Conservation (phyloP, 1,140 invertebrate species). For the Orussus abietinus region DNA sequence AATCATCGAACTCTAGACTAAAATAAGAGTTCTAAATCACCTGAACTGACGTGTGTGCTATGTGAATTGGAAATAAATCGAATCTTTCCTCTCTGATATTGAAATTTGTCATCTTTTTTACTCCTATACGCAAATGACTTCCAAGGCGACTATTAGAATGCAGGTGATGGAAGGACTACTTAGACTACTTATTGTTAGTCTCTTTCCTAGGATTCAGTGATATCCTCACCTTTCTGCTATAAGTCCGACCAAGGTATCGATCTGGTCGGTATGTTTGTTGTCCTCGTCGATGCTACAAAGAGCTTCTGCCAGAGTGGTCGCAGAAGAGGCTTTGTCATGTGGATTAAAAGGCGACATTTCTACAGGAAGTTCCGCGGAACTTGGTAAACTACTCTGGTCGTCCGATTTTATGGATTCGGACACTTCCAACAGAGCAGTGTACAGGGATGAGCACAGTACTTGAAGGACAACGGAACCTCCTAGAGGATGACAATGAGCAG, state of each 20-base stretch:
- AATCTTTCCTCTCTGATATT: no score
- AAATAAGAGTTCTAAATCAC: slow-evolving; percentile 12
- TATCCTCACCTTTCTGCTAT: slow-evolving; percentile 48
- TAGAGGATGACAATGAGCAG: slow-evolving; percentile 60
- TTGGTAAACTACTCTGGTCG: not conserved
- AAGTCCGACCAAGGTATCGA: slow-evolving; percentile 58
- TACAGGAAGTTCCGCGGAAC: slow-evolving; percentile 6
- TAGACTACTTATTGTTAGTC: no score
- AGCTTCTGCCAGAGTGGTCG: slow-evolving; percentile 65
- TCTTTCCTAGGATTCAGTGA: not conserved
- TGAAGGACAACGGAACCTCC: slow-evolving; percentile 68
- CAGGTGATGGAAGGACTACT: no score
- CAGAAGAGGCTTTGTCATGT: slow-evolving; percentile 23
- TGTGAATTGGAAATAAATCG: no score
- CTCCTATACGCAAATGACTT: no score
- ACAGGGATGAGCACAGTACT: slow-evolving; percentile 47
- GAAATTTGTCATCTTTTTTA: no score
- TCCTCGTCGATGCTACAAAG: slow-evolving; percentile 75
- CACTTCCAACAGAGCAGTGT: slow-evolving; percentile 34
- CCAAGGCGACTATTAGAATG: no score
- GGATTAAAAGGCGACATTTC: slow-evolving; percentile 25
- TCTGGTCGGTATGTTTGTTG: slow-evolving; percentile 68
- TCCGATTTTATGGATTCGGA: slow-evolving; percentile 6
- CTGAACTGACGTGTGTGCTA: no score
- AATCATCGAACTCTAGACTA: slow-evolving; percentile 21